Conservation (phyloP, 2,888 invertebrate species). For the Omphaloscelis lunosa region DNA sequence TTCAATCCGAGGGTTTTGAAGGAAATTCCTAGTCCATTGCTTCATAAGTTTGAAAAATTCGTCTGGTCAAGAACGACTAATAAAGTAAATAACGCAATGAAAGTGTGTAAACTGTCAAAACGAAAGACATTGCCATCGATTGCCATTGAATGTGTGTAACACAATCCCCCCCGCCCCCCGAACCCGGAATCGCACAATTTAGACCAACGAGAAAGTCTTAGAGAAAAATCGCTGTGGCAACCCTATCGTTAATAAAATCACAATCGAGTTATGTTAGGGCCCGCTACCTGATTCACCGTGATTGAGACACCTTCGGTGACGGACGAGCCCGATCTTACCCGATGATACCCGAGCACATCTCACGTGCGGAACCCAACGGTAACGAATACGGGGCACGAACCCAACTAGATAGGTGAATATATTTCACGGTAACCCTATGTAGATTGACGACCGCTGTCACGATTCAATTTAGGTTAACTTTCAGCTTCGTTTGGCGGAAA, state of each 20-base stretch:
- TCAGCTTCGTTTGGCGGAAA: background rate
- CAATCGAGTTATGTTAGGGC: conserved; percentile 47
- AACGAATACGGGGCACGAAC: conserved; percentile 32
- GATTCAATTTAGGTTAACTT: conserved; percentile 22
- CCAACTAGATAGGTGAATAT: conserved; percentile 27
- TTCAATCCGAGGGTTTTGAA: no score
- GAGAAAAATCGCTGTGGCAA: background rate
- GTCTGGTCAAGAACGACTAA: no score
- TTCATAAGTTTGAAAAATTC: no score
- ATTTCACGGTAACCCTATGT: conserved; percentile 28
- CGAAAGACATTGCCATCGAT: background rate
- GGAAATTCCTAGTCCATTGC: no score
- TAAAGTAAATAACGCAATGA: background rate
- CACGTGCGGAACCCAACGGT: conserved; percentile 30
- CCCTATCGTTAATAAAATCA: conserved; percentile 44
- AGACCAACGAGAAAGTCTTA: background rate
- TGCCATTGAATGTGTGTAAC: background rate
- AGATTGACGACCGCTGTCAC: conserved; percentile 14
- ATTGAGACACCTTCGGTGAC: conserved; percentile 42
- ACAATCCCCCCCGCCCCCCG: background rate
- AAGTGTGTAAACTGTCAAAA: background rate
- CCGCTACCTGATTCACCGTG: conserved; percentile 50
- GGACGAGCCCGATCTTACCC: conserved; percentile 39
- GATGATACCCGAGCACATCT: conserved; percentile 43
- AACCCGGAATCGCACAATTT: background rate